phyloP scores from a whole-genome alignment of 2,797 vertebrate genomes.

The Oreochromis grahami region DNA sequence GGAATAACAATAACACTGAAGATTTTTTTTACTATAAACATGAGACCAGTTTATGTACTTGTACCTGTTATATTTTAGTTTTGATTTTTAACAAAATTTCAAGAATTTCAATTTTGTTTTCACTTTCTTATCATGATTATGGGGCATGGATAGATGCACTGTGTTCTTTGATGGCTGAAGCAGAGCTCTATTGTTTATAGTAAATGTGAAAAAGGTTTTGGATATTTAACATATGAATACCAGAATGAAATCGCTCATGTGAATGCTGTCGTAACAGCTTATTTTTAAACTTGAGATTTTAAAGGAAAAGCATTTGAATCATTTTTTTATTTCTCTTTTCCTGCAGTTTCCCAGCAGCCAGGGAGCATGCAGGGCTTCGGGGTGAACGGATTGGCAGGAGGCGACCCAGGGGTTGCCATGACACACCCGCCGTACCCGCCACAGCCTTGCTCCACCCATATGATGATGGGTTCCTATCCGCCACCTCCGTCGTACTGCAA shows the following conservation, averaged over 20 bases:
- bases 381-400: conserved; percentile 76
- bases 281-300: background rate
- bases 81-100: background rate
- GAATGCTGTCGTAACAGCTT: background rate
- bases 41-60: background rate
- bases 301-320: background rate
- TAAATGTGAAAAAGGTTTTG: background rate
- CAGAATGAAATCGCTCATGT: background rate
- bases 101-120: background rate
- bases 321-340: background rate
- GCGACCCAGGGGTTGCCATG: conserved; percentile 52
- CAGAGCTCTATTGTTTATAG: background rate
- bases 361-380: conserved; percentile 83
- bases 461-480: conserved; percentile 82
- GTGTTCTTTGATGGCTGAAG: background rate
- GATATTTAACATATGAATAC: background rate
- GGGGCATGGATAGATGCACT: background rate
- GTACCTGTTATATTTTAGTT: background rate
- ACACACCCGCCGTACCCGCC: conserved; percentile 81
- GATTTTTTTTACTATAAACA: background rate
- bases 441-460: conserved; percentile 76
- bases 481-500: conserved; percentile 95
- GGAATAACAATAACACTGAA: background rate
- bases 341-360: conserved; percentile 83
- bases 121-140: background rate